Evolutionary conservation across 2,888 invertebrate genomes (phyloP), one percentile per base, ranked within the genome.

Genomic region (Zygogramma bicolorata): DNA sequence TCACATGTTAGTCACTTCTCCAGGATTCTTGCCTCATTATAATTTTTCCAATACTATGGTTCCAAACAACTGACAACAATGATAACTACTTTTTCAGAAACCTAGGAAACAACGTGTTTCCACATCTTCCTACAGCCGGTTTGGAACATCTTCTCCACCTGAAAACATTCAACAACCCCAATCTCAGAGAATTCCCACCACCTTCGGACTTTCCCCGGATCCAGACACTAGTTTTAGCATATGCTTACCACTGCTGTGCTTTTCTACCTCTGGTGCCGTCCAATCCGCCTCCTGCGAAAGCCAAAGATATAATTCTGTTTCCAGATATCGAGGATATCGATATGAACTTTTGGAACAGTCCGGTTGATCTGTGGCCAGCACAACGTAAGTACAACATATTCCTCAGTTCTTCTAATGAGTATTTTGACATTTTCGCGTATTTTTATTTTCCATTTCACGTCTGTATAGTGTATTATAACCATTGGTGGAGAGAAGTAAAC

Each of bases 241-340:
- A 97, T 87, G 97, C 98, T 78, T 98, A 98, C 88, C 98, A 98
- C 86, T 98, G 98, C 88, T 98, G 98, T 88, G 94, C 95, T 75
- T 97, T 95, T 88, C 86, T 95, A 83, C 92, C 94, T 58, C 87
- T 93, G 80, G 90, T 91, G 79, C 91, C 91, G 66, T 88, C 85
- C 78, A 85, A 81, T 72, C 88, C 86, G 0, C 89, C 89, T n/a
- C 88, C 87, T 3, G 88, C 87, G 6, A 83, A 90, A 78, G 83
- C 90, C 69, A 88, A 91, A 80, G 93, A 94, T 81, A 89, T 92
- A 0, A 91, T 94, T 0, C 87, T 93, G 13, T 93, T 93, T 84
- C 93, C 93, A 0, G 91, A 92, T 3, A 91, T 92, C 79, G 90
- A 91, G 20, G 91, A 92, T 76, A 91, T 93, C 77, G 93, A 93